phyloP scores from a whole-genome alignment of 2,113 vertebrate genomes.

The Leucosticte australis region DNA sequence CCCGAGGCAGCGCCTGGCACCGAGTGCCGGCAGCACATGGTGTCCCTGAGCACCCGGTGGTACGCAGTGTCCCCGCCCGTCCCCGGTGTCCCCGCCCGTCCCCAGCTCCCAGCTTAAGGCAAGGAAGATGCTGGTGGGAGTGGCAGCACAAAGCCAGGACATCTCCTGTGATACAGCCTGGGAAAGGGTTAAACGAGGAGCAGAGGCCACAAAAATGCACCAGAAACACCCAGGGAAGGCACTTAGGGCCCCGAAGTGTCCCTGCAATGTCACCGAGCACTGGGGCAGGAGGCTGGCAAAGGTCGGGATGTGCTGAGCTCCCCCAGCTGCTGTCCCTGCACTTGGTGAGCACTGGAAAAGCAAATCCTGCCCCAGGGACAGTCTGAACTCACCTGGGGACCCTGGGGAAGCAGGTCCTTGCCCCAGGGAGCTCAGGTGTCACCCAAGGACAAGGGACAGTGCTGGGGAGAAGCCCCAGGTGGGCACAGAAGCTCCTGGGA shows the following conservation, averaged over 20 bases:
- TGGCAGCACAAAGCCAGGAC: neutral
- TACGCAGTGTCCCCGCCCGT: neutral
- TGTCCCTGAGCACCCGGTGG: neutral
- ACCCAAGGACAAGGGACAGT: neutral
- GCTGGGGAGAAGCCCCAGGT: neutral
- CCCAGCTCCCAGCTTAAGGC: rapidly evolving
- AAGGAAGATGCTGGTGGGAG: neutral
- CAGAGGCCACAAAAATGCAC: neutral
- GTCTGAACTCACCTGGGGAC: neutral
- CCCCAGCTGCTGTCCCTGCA: neutral
- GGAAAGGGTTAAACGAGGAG: neutral
- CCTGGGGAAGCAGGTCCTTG: neutral
- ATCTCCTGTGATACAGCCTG: neutral
- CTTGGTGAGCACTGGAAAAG: neutral
- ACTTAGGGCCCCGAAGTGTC: rapidly evolving
- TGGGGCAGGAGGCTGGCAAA: neutral
- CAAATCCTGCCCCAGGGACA: neutral
- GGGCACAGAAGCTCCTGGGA: neutral
- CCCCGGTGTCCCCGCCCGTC: neutral
- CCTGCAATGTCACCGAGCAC: rapidly evolving
- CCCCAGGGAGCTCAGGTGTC: neutral
- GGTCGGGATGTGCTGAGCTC: neutral
- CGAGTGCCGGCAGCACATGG: neutral
- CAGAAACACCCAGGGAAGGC: neutral
- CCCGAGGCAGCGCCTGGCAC: neutral